Evolutionary conservation across 2,113 vertebrate genomes (phyloP).

Genomic region (Periophthalmus modestus): DNA sequence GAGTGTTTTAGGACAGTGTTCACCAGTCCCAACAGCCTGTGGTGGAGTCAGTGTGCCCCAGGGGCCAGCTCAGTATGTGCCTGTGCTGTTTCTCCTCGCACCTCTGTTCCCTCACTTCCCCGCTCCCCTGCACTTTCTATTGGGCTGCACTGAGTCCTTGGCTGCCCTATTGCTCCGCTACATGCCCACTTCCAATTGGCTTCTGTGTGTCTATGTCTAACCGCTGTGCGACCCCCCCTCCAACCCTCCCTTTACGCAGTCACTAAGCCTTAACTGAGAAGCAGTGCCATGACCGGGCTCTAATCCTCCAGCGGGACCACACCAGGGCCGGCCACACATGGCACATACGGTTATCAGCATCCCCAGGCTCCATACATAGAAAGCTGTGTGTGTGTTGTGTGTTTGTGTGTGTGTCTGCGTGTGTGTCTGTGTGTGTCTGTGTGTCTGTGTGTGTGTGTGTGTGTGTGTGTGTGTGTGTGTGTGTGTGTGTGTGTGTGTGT

Average conservation of each 20-base stretch:
- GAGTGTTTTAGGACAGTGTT: constrained; percentile 30
- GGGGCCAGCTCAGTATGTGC: constrained; percentile 51
- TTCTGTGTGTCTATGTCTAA: constrained; percentile 10
- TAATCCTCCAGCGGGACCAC: constrained; percentile 22
- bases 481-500: neutral
- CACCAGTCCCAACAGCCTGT: constrained; percentile 32
- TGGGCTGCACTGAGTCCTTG: constrained; percentile 18
- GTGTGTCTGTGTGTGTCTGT: neutral
- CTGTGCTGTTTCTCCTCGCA: constrained; percentile 36
- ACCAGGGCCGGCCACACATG: constrained; percentile 18
- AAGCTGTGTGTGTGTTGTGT: neutral
- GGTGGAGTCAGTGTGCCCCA: constrained; percentile 44
- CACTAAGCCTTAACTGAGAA: constrained; percentile 21
- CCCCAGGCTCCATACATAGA: constrained; percentile 21
- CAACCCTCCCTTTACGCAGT: neutral
- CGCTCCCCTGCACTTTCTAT: constrained; percentile 22
- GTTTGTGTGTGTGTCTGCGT: neutral
- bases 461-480: neutral
- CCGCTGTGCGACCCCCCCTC: neutral
- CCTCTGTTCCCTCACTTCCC: constrained; percentile 11
- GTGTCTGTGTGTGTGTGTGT: neutral
- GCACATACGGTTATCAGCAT: constrained; percentile 29
- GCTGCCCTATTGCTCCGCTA: constrained; percentile 17
- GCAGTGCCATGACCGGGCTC: constrained; percentile 20
- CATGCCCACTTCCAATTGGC: constrained; percentile 13